These are phyloP conservation scores for Rhabdomys pumilio DNA, from an alignment of 2,797 vertebrate species.

Conservation along the genomic window DNA sequence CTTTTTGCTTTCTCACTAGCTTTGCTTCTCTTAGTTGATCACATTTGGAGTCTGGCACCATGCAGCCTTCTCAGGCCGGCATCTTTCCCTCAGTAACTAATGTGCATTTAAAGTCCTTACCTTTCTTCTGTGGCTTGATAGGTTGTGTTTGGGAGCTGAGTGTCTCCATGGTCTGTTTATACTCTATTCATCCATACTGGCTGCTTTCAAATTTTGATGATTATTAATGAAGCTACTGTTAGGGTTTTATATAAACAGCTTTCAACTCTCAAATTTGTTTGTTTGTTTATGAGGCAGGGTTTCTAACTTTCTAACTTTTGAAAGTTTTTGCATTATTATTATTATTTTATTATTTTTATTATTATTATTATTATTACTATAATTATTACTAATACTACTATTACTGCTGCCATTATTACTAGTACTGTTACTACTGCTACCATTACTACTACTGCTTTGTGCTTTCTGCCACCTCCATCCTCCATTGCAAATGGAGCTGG, in stretches of 20 bases:
- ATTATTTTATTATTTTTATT: background rate
- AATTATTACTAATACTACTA: too few species aligned
- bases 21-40: background rate
- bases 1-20: background rate
- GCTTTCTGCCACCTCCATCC: conserved; percentile 4
- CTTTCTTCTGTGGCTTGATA: background rate
- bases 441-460: background rate
- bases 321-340: background rate
- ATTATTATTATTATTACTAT: too few species aligned
- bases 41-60: background rate
- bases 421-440: background rate
- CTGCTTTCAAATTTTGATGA: background rate
- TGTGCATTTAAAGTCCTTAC: background rate
- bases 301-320: background rate
- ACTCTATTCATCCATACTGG: background rate
- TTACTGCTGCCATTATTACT: too few species aligned
- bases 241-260: background rate
- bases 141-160: background rate
- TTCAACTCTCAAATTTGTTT: background rate
- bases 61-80: background rate
- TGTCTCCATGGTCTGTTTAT: background rate
- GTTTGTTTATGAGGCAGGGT: background rate
- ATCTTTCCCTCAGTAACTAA: background rate
- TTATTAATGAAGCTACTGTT: background rate
- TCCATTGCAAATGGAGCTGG: background rate